Base-by-base conservation (phyloP, 1,140 invertebrate genomes). In the Chironomus tepperi region DNA sequence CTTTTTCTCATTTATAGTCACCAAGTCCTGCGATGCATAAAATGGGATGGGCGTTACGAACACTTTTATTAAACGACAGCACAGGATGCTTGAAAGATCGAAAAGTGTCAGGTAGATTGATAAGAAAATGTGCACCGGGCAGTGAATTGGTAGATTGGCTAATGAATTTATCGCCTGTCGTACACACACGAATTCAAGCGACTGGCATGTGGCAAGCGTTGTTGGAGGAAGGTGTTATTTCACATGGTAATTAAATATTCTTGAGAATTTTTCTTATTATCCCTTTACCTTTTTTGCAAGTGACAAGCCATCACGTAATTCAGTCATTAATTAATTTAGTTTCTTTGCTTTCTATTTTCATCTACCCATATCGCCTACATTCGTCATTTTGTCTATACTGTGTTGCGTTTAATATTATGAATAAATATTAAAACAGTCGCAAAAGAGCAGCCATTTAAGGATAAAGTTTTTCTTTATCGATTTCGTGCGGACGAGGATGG, bases 151-250 rank as follows among this genome's bases (percentile, higher is more conserved):
- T 92, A 1, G 91, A 93, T 79, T 94, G 93, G 92, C 79, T 94
- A 34, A 80, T 92, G 76, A 83, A 82, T 75, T 80, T 86, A 43
- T 84, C 84, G 65, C 81, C 84, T 47, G 83, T 83, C 78, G 85
- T 85, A 73, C 84, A 83, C 83, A 89, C 88, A n/a, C 82, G 91
- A 75, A 86, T 87, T 75, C 90, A 93, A 78, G 91, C 92, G 34
- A 87, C 89, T 16, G 91, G 88, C 24, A 93, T 94, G 88, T 94
- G 91, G 90, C 93, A 95, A 79, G 89, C 89, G 0, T 82, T 95
- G n/a, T 83, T 94, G 21, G 93, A 95, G 81, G 91, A 94, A 83
- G 90, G 91, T 64, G 87, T 93, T 72, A 87, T 94, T 75, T 85
- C 87, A 43, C 91, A 93, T 81, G 91, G 92, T 93, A 79, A 85